These are phyloP conservation scores for Operophtera brumata DNA, from an alignment of 2,888 invertebrate species.

Conservation along the genomic window DNA sequence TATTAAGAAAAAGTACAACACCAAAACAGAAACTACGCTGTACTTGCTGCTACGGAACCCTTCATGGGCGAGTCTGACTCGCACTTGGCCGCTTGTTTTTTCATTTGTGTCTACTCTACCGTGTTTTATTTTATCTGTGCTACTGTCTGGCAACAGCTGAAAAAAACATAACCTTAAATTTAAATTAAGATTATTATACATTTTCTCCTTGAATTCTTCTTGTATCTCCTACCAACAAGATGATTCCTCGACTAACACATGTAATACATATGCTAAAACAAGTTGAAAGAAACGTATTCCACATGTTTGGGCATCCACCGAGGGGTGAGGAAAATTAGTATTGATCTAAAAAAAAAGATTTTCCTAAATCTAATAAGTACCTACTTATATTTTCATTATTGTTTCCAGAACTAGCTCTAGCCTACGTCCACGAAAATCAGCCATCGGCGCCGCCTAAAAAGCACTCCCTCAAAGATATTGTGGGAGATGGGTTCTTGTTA, in stretches of 20 bases:
- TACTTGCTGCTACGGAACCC: no score
- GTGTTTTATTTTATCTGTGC: no score
- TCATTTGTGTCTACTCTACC: no score
- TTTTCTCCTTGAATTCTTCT: neutral
- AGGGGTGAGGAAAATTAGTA: conserved; percentile 48
- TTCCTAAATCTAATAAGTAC: neutral
- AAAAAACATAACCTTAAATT: no score
- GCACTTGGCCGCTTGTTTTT: no score
- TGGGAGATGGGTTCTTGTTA: conserved; percentile 88
- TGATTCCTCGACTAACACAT: conserved; percentile 54
- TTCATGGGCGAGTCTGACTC: no score
- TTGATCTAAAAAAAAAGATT: neutral
- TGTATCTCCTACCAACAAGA: conserved; percentile 28
- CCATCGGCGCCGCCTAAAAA: conserved; percentile 39
- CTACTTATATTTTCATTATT: conserved; percentile 13
- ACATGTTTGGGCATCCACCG: conserved; percentile 63
- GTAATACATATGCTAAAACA: conserved; percentile 52
- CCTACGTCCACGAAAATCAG: conserved; percentile 50
- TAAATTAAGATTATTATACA: no score
- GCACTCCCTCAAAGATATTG: conserved; percentile 82
- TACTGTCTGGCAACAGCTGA: no score
- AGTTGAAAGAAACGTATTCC: conserved; percentile 57
- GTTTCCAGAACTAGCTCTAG: conserved; percentile 62
- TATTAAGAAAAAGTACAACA: no score
- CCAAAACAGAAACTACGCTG: no score